These are phyloP conservation scores for Exaiptasia diaphana DNA, from an alignment of 64 coral and sea anemone species.

Conservation along the genomic window DNA sequence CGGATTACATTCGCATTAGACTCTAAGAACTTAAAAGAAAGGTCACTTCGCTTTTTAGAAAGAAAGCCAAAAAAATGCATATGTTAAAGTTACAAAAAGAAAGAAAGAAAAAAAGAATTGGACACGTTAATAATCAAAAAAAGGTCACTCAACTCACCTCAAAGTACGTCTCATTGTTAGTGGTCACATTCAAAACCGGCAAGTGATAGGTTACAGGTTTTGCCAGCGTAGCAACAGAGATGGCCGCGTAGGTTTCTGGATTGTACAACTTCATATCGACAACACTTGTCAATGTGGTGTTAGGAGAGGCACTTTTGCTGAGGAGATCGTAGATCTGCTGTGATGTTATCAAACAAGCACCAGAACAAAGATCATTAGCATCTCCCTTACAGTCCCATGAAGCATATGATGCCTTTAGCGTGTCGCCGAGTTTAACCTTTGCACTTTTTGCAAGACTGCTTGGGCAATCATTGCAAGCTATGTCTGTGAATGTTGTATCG, in stretches of 20 bases:
- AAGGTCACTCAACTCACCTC: constrained; percentile 24
- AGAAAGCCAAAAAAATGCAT: too few relatives aligned
- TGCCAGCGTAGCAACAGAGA: neutral
- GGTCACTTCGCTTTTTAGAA: too few relatives aligned
- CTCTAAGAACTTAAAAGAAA: too few relatives aligned
- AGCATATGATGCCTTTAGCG: constrained; percentile 49
- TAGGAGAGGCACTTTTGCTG: neutral
- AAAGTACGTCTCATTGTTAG: constrained; percentile 40
- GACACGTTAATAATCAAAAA: neutral
- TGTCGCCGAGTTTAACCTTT: constrained; percentile 26
- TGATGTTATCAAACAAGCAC: constrained; percentile 60
- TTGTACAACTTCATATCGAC: constrained; percentile 78
- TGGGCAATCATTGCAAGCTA: constrained; percentile 58
- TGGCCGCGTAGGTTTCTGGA: constrained; percentile 45
- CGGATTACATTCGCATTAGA: too few relatives aligned
- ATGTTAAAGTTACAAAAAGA: too few relatives aligned
- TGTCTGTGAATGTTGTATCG: constrained; percentile 31
- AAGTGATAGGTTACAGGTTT: constrained; percentile 29
- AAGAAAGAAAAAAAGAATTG: neutral
- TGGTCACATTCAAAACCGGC: constrained; percentile 23
- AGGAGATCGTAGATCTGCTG: constrained; percentile 59
- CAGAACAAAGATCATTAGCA: constrained; percentile 28
- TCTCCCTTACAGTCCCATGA: constrained; percentile 55
- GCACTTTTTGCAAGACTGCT: constrained; percentile 13
- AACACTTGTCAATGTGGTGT: constrained; percentile 37